phyloP scores from a whole-genome alignment of 2,888 invertebrate species.

The Cryptocephalus primarius region DNA sequence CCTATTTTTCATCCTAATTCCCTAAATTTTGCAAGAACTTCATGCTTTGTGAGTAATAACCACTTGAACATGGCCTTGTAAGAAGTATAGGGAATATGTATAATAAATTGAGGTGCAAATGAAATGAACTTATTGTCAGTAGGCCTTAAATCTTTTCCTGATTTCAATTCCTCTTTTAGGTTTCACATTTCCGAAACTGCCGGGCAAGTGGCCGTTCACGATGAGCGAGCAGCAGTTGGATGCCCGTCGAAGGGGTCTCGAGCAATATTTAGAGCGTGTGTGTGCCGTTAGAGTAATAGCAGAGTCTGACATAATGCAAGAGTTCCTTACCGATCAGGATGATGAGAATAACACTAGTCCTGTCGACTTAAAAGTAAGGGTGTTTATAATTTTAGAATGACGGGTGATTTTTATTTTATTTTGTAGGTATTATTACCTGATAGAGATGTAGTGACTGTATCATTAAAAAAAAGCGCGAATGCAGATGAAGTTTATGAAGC shows the following conservation, averaged over 20 bases:
- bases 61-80: too few relatives aligned
- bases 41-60: too few relatives aligned
- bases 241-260: conserved; percentile 83
- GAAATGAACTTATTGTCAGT: too few relatives aligned
- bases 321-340: conserved; percentile 89
- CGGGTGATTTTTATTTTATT: too few relatives aligned
- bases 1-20: too few relatives aligned
- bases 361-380: conserved; percentile 56
- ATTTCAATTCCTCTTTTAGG: conserved; percentile 35
- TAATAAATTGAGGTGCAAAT: too few relatives aligned
- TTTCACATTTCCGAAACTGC: conserved; percentile 93
- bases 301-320: conserved; percentile 93
- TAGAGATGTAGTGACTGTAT: conserved; percentile 77
- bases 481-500: conserved; percentile 86
- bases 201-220: conserved; percentile 97
- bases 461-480: conserved; percentile 77
- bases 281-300: conserved; percentile 97
- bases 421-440: conserved; percentile 72
- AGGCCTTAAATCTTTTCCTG: neutral
- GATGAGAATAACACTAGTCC: conserved; percentile 58
- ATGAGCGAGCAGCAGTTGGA: conserved; percentile 96
- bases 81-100: too few relatives aligned
- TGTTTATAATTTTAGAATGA: too few relatives aligned
- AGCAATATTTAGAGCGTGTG: conserved; percentile 95
- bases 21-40: too few relatives aligned